Percentiles rank a stretch among this genome's conserved stretches.
These are phyloP conservation scores for Odontesthes bonariensis DNA, from an alignment of 2,113 vertebrate species.

Conservation along the genomic window DNA sequence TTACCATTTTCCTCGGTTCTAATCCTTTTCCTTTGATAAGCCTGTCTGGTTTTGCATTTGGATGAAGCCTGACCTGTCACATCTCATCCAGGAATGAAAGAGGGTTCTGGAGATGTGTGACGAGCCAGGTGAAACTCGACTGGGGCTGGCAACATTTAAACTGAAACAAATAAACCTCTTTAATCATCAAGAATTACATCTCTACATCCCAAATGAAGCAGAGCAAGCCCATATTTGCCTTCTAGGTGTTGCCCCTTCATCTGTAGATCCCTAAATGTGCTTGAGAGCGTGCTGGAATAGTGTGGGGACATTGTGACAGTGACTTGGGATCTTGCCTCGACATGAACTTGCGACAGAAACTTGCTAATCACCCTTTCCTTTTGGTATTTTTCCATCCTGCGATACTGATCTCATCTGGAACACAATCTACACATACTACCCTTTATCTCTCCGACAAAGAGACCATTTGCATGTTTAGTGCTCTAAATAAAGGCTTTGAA, in stretches of 20 bases:
- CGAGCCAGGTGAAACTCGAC: conserved; percentile 70
- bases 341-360: conserved; percentile 28
- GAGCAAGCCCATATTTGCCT: conserved; percentile 49
- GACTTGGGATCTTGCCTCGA: conserved; percentile 22
- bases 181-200: conserved; percentile 72
- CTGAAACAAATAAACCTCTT: conserved; percentile 70
- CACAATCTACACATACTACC: conserved; percentile 21
- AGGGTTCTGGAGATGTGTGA: conserved; percentile 59
- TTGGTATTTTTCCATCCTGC: conserved; percentile 17
- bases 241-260: conserved; percentile 42
- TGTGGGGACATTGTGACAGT: conserved; percentile 11
- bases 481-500: conserved; percentile 39
- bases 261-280: conserved; percentile 43
- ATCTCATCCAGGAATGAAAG: conserved; percentile 66
- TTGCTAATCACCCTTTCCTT: conserved; percentile 5
- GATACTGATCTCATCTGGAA: conserved; percentile 55
- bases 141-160: conserved; percentile 63
- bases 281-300: conserved; percentile 36
- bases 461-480: conserved; percentile 38
- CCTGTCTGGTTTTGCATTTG: conserved; percentile 53
- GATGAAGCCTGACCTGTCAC: conserved; percentile 45
- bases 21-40: conserved; percentile 41
- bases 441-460: conserved; percentile 38
- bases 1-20: conserved; percentile 37
- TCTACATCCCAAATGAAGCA: conserved; percentile 55